Evolutionary conservation across 2,888 invertebrate genomes (phyloP).

Genomic region (Pristionchus japonicus): DNA sequence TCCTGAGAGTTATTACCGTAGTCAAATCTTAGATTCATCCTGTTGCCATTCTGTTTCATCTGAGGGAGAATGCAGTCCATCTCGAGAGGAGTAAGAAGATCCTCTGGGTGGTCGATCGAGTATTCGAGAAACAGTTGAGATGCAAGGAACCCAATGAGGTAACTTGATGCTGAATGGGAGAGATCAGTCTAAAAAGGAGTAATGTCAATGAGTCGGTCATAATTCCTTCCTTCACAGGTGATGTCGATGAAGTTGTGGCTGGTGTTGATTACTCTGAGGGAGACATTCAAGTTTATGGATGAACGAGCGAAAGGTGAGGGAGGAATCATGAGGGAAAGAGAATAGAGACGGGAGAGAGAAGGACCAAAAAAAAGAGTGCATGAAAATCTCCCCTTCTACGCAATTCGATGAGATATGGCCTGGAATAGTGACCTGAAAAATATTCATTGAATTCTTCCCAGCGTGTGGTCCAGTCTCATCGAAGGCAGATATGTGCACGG

Average conservation of each 20-base stretch:
- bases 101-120: constrained; percentile 85
- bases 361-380: no score
- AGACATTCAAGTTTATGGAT: constrained; percentile 67
- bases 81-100: constrained; percentile 84
- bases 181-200: neutral
- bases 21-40: constrained; percentile 67
- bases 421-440: no score
- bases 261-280: constrained; percentile 67
- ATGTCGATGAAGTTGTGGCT: constrained; percentile 75
- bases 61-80: constrained; percentile 84
- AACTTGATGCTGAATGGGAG: no score
- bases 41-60: constrained; percentile 74
- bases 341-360: no score
- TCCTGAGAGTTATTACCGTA: neutral
- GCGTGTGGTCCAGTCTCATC: neutral
- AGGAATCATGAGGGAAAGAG: neutral
- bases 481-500: constrained; percentile 22
- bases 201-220: constrained; percentile 77
- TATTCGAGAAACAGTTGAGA: constrained; percentile 90
- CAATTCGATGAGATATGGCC: no score
- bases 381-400: no score
- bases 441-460: neutral
- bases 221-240: constrained; percentile 54
- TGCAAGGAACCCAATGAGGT: constrained; percentile 87
- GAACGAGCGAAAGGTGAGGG: constrained; percentile 49